Evolutionary conservation across 2,888 invertebrate species (phyloP).

Genomic region (Allolobophora icterica): DNA sequence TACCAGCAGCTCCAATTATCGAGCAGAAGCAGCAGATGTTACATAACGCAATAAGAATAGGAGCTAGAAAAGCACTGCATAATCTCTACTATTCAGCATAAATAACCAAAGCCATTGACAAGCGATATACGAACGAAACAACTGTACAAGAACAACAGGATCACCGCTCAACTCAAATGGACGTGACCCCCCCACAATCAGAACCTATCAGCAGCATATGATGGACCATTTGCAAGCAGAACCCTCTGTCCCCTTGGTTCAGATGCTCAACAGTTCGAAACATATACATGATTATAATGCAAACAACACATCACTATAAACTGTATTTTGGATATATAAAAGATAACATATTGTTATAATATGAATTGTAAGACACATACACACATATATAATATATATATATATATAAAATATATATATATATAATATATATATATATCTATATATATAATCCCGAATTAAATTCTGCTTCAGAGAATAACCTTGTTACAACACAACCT

Average conservation of each 20-base stretch:
- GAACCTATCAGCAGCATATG: neutral
- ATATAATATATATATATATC: no score
- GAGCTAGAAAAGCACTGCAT: neutral
- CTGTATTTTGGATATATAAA: neutral
- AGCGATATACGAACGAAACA: neutral
- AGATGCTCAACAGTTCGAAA: neutral
- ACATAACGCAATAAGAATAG: neutral
- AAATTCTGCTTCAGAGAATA: no score
- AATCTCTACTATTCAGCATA: neutral
- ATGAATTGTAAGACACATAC: neutral
- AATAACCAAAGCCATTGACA: constrained; percentile 9
- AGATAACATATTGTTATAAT: neutral
- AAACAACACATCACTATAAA: neutral
- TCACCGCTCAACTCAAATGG: neutral
- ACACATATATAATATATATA: no score
- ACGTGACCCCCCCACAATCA: neutral
- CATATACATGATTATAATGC: neutral
- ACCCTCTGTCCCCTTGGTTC: neutral
- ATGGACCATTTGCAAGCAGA: neutral
- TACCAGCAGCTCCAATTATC: neutral
- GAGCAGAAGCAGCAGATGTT: neutral
- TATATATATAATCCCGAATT: no score
- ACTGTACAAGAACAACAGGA: neutral
- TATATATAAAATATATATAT: no score
- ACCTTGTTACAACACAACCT: no score